A percentile compares a stretch with the other conserved stretches of the same genome.
Evolutionary conservation across 2,113 vertebrate genomes (phyloP).

Genomic region (Saguinus imperator): DNA sequence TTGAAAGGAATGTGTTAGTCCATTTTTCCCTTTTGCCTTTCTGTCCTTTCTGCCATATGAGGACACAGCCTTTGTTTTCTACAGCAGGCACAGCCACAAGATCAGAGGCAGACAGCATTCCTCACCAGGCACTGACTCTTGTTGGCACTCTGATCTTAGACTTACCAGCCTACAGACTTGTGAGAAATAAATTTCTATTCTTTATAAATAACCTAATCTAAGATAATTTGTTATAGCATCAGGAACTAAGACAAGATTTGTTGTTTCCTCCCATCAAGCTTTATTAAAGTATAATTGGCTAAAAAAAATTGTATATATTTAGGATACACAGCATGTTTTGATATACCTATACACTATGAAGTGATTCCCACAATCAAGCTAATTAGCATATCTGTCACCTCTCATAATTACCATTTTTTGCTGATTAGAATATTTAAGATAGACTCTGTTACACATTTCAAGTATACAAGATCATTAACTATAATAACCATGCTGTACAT

Average conservation of each 20-base stretch:
- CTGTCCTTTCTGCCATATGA: background rate
- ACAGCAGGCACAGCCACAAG: background rate
- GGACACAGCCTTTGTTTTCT: background rate
- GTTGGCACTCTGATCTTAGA: background rate
- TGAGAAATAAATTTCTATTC: background rate
- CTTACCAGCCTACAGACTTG: background rate
- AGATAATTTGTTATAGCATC: background rate
- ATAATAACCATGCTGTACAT: background rate
- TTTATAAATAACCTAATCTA: background rate
- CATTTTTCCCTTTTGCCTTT: background rate
- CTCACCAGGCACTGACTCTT: background rate
- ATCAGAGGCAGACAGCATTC: background rate
- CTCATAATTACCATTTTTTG: background rate
- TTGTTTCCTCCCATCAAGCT: background rate
- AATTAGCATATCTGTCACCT: background rate
- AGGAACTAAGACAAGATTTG: background rate
- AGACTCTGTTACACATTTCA: background rate
- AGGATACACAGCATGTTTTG: background rate
- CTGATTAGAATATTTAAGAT: background rate
- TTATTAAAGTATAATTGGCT: background rate
- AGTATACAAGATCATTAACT: background rate
- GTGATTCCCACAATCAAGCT: background rate
- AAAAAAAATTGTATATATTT: background rate
- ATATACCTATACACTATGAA: background rate
- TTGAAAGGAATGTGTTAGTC: background rate